Conservation (phyloP, 2,113 vertebrate genomes). For the Nothobranchius furzeri region DNA sequence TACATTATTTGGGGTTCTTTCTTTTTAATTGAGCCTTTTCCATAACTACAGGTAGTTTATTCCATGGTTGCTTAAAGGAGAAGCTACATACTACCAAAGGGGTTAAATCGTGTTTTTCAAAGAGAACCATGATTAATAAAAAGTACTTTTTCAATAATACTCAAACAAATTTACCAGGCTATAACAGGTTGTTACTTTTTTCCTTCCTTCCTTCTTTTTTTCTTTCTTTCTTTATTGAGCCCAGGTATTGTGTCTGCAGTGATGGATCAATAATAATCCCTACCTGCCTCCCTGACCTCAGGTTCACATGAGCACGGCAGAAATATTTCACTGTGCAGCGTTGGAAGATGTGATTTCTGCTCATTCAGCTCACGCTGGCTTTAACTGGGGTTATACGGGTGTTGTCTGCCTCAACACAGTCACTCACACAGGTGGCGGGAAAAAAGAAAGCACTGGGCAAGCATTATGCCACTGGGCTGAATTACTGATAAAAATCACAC, state of each 20-base stretch:
- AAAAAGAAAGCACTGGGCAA: constrained; percentile 25
- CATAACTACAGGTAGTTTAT: neutral
- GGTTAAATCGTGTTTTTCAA: neutral
- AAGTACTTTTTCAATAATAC: neutral
- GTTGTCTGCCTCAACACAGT: constrained; percentile 16
- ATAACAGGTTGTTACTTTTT: neutral
- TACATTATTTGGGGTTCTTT: too few relatives aligned
- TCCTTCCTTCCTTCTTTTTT: neutral
- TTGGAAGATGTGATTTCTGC: constrained; percentile 70
- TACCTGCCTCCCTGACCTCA: constrained; percentile 52
- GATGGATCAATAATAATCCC: constrained; percentile 64
- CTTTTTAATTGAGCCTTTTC: neutral
- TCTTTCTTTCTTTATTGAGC: neutral
- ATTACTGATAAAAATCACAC: constrained; percentile 39
- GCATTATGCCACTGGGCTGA: constrained; percentile 22
- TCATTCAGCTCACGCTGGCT: constrained; percentile 60
- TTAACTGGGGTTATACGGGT: constrained; percentile 45
- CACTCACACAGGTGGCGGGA: constrained; percentile 44
- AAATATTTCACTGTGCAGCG: constrained; percentile 38
- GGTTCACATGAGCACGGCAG: constrained; percentile 47
- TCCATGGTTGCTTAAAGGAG: neutral
- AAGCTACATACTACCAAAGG: neutral
- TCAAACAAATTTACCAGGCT: neutral
- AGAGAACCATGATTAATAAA: neutral
- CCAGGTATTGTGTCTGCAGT: constrained; percentile 30